Evolutionary conservation across 2,797 vertebrate species (phyloP).

Genomic region (Muscicapa striata): DNA sequence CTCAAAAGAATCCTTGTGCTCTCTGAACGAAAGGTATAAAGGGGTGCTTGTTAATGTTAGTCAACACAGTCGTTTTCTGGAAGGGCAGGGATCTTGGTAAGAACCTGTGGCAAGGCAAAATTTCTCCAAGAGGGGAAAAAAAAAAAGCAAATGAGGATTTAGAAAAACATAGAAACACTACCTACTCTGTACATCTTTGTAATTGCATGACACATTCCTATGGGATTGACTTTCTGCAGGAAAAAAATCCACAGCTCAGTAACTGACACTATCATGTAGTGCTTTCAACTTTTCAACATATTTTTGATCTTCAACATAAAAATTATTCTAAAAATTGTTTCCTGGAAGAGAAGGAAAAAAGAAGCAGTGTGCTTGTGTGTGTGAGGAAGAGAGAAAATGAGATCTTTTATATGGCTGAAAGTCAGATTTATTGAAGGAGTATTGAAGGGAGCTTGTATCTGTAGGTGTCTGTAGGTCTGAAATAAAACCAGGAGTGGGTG

Average conservation of each 20-base stretch:
- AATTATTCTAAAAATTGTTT: background rate
- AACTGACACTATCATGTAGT: background rate
- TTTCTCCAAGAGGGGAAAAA: conserved; percentile 15
- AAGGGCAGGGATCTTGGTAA: conserved; percentile 19
- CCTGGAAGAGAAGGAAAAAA: background rate
- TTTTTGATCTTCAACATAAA: background rate
- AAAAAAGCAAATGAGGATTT: background rate
- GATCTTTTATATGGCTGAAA: background rate
- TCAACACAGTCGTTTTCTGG: conserved; percentile 33
- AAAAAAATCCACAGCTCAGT: background rate
- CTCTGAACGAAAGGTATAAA: conserved; percentile 51
- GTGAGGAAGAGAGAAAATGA: background rate
- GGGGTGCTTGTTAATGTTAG: conserved; percentile 44
- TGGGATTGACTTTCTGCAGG: background rate
- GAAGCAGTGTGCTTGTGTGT: background rate
- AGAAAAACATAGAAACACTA: background rate
- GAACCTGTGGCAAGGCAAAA: background rate
- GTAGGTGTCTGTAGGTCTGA: background rate
- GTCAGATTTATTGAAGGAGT: background rate
- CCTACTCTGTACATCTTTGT: background rate
- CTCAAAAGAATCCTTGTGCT: conserved; percentile 66
- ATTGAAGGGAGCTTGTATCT: background rate
- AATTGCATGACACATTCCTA: background rate
- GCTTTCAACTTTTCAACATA: background rate
- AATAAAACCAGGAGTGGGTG: background rate